Percentiles rank a stretch among this genome's conserved stretches.
Evolutionary conservation across 2,888 invertebrate species (phyloP).

Genomic region (Bedellia somnulentella): DNA sequence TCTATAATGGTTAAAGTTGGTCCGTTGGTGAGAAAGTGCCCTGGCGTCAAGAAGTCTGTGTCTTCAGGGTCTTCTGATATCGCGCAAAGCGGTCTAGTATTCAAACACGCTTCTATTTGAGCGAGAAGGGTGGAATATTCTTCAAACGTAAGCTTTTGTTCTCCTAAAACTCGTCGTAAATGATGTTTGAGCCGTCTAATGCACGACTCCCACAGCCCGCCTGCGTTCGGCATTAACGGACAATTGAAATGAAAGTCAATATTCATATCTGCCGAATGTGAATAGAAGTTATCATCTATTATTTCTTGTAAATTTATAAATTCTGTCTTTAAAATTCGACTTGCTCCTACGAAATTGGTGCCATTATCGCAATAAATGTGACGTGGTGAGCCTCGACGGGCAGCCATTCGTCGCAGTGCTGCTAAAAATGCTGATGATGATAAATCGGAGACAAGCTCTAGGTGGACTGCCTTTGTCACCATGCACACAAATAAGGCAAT

Average conservation of each 20-base stretch:
- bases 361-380: background rate
- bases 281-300: background rate
- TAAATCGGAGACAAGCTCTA: constrained; percentile 1
- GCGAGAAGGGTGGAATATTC: background rate
- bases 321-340: no score
- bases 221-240: background rate
- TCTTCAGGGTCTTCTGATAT: constrained; percentile 5
- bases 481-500: constrained; percentile 1
- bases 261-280: background rate
- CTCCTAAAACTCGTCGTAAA: background rate
- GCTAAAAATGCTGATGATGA: background rate
- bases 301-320: background rate
- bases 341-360: constrained; percentile 1
- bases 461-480: constrained; percentile 1
- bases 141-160: background rate
- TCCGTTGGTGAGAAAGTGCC: constrained; percentile 4
- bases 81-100: constrained; percentile 4
- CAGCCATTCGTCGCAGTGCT: background rate
- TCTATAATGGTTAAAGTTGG: constrained; percentile 7
- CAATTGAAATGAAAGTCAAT: background rate
- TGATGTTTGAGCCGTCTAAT: background rate
- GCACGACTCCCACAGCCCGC: background rate
- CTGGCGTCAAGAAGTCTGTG: constrained; percentile 2
- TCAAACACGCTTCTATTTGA: constrained; percentile 5
- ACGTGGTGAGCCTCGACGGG: background rate